Base-by-base conservation (phyloP, 2,797 vertebrate species). In the Pangasius sanitwongsei region DNA sequence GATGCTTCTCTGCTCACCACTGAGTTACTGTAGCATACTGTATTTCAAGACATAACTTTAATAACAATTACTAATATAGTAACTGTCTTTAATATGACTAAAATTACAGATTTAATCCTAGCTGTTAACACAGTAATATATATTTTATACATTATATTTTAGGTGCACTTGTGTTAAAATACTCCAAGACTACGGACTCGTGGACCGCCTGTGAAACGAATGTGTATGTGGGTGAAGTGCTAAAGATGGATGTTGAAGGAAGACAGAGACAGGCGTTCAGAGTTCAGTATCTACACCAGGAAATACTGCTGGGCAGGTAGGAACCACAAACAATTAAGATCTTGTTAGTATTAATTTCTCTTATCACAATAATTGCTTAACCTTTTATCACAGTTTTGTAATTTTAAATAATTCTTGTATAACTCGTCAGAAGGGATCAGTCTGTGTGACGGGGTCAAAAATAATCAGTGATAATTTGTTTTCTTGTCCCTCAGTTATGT, bases 211-310 rank as follows among this genome's bases (percentile, higher is more conserved):
- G 96, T 83, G 97, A 99, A 93, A 99, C 97, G 0, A 94, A 94
- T 0, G 96, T 96, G 4, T 97, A 97, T 92, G 93, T 98, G 0
- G 98, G 98, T 74, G 94, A 96, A 65, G 90, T 69, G 0, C 96
- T 98, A 92, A 91, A 83, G 0, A 96, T 97, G 92, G 94, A 92
- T 8, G 96, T 95, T 92, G 28, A 96, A 87, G 99, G 98, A 87
- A 95, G 92, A 8, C 98, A 99, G 93, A 97, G 98, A 88, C 94
- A 48, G 2, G 96, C 97, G 0, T 96, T 99, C 90, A 97, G 97
- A 97, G 93, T 99, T 31, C 97, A 97, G 90, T 97, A 97, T 93
- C 94, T 99, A 92, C 98, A 99, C 93, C 99, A 99, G 87, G 98
- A 99, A 83, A 97, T 99, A 91, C 95, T 94, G 74, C 93, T 99